phyloP scores from a whole-genome alignment of 2,797 vertebrate genomes.

The Pseudomugil tenellus region DNA sequence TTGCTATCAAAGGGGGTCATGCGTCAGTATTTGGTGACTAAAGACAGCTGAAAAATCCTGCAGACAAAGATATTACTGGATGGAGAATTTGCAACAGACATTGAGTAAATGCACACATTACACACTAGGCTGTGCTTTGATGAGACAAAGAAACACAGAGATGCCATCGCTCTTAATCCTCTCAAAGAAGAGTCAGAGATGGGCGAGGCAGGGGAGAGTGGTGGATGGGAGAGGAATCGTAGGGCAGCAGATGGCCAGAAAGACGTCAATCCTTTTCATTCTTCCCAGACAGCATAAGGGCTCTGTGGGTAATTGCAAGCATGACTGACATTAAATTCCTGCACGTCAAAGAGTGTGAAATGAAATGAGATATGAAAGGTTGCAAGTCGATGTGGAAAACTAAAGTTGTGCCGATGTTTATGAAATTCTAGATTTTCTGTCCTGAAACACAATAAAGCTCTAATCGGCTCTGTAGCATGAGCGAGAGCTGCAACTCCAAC shows the following conservation, averaged over 20 bases:
- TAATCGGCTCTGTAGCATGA: conserved; percentile 59
- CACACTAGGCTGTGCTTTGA: conserved; percentile 42
- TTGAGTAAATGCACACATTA: conserved; percentile 21
- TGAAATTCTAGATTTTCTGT: not conserved
- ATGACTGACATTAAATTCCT: conserved; percentile 58
- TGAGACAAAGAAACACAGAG: conserved; percentile 65
- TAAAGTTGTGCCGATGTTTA: not conserved
- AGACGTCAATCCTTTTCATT: conserved; percentile 80
- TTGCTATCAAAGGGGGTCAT: conserved; percentile 57
- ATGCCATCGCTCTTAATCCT: conserved; percentile 80
- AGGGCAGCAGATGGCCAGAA: conserved; percentile 81
- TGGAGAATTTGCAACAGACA: conserved; percentile 49
- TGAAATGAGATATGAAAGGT: not conserved
- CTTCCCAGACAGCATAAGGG: conserved; percentile 76
- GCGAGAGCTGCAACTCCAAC: conserved; percentile 26
- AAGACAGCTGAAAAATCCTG: conserved; percentile 41
- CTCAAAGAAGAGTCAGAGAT: conserved; percentile 74
- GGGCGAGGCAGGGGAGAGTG: conserved; percentile 41
- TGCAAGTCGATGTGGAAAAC: conserved; percentile 3
- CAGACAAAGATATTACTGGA: conserved; percentile 64
- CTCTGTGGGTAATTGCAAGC: conserved; percentile 64
- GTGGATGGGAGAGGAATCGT: conserved; percentile 50
- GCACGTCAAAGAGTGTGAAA: conserved; percentile 53
- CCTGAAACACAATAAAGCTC: conserved; percentile 1
- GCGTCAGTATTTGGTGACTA: conserved; percentile 59